Evolutionary conservation across 2,113 vertebrate genomes (phyloP).

Genomic region (Chaetops frenatus): DNA sequence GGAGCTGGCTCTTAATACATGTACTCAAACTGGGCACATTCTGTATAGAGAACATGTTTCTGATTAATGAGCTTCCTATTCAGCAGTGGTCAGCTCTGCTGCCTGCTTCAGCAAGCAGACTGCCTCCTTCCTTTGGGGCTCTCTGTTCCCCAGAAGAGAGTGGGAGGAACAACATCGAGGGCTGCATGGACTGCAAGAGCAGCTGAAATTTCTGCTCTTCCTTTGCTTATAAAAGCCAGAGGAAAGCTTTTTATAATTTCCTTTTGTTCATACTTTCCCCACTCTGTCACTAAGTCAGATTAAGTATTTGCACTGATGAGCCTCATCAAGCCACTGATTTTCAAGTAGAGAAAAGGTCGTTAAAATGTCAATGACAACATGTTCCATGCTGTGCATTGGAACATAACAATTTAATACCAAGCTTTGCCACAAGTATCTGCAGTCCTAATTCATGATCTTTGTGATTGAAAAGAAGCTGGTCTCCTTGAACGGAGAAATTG

Average conservation of each 20-base stretch:
- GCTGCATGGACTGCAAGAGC: rapidly evolving
- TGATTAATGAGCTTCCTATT: neutral
- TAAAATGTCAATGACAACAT: neutral
- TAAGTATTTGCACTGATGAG: neutral
- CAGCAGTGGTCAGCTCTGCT: neutral
- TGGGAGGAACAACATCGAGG: neutral
- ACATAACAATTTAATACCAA: neutral
- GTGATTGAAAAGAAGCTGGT: neutral
- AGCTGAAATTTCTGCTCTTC: neutral
- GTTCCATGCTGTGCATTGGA: neutral
- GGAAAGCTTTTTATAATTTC: neutral
- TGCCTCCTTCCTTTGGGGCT: neutral
- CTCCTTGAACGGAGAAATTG: neutral
- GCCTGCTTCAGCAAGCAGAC: neutral
- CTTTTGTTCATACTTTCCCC: neutral
- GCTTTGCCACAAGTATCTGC: neutral
- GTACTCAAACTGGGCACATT: neutral
- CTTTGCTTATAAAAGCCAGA: neutral
- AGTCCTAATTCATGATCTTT: neutral
- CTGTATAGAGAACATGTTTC: neutral
- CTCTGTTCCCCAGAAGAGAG: neutral
- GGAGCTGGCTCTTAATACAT: neutral
- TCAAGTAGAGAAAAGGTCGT: conserved; percentile 9
- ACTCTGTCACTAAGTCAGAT: neutral
- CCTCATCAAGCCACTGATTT: neutral